phyloP scores from a whole-genome alignment of 2,113 vertebrate genomes.

The Daubentonia madagascariensis region DNA sequence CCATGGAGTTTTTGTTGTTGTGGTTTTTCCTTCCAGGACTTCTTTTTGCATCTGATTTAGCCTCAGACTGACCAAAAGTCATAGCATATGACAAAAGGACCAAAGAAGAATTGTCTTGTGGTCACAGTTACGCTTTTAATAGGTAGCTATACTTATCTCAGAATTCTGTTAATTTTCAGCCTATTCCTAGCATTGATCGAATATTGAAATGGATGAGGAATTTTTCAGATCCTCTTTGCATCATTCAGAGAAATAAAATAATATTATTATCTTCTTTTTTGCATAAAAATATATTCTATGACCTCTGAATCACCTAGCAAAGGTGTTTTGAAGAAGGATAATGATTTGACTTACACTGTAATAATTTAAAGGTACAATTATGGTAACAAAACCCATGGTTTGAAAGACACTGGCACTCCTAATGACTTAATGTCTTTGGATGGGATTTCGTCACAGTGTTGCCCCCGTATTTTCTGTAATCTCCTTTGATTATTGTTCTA shows the following conservation, averaged over 20 bases:
- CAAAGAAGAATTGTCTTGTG: neutral
- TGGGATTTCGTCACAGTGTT: neutral
- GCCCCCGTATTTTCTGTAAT: neutral
- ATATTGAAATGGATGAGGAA: neutral
- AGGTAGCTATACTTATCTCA: neutral
- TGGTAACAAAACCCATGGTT: slow-evolving; percentile 46
- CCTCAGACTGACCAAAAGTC: neutral
- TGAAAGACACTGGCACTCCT: slow-evolving; percentile 36
- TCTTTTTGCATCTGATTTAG: neutral
- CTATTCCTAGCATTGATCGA: neutral
- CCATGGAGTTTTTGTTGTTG: neutral
- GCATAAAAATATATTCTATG: neutral
- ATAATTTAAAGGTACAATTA: slow-evolving; percentile 52
- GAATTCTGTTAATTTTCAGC: neutral
- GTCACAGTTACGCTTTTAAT: neutral
- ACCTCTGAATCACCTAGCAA: neutral
- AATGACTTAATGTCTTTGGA: slow-evolving; percentile 36
- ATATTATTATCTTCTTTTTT: neutral
- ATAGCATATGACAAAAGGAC: rapidly evolving
- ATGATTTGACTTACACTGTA: neutral
- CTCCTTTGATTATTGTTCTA: neutral
- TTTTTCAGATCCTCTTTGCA: neutral
- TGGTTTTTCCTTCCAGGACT: neutral
- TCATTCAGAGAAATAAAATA: neutral
- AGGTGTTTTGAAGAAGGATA: neutral